phyloP scores from a whole-genome alignment of 2,888 invertebrate species.

The Blastobasis adustella region DNA sequence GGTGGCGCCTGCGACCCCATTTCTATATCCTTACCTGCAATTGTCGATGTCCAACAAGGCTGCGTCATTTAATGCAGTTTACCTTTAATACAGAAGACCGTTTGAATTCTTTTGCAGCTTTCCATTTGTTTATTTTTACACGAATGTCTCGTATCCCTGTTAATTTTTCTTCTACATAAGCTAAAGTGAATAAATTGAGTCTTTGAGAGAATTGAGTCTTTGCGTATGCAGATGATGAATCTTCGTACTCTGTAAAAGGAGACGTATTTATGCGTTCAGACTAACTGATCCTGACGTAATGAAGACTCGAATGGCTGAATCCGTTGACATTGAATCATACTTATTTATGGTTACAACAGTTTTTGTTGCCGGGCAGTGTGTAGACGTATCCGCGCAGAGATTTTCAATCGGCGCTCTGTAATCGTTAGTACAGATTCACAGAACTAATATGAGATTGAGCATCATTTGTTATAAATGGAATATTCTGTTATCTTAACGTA shows the following conservation, averaged over 20 bases:
- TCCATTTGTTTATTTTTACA: slow-evolving; percentile 2
- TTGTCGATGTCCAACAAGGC: slow-evolving; percentile 20
- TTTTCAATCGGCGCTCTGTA: slow-evolving; percentile 47
- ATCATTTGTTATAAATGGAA: no score
- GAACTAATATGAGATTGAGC: no score
- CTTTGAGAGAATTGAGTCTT: no score
- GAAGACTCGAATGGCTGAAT: slow-evolving; percentile 26
- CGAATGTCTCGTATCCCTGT: background rate
- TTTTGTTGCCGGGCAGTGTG: slow-evolving; percentile 47
- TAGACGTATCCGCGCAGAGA: slow-evolving; percentile 33
- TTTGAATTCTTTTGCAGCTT: slow-evolving; percentile 10
- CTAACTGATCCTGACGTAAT: slow-evolving; percentile 24
- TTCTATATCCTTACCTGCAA: slow-evolving; percentile 52
- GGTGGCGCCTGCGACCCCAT: slow-evolving; percentile 53
- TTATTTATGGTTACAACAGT: slow-evolving; percentile 57
- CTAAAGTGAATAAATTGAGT: no score
- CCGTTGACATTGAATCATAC: slow-evolving; percentile 62
- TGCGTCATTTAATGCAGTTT: slow-evolving; percentile 16
- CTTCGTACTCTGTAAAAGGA: no score
- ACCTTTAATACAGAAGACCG: slow-evolving; percentile 6
- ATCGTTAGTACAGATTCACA: slow-evolving; percentile 21
- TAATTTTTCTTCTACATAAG: slow-evolving; percentile 14
- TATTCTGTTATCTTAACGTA: no score
- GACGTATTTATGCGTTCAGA: no score
- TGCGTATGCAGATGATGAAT: no score